Evolutionary conservation across 2,888 invertebrate genomes (phyloP), one percentile per base, ranked within the genome.

Genomic region (Dorcus parallelipipedus): DNA sequence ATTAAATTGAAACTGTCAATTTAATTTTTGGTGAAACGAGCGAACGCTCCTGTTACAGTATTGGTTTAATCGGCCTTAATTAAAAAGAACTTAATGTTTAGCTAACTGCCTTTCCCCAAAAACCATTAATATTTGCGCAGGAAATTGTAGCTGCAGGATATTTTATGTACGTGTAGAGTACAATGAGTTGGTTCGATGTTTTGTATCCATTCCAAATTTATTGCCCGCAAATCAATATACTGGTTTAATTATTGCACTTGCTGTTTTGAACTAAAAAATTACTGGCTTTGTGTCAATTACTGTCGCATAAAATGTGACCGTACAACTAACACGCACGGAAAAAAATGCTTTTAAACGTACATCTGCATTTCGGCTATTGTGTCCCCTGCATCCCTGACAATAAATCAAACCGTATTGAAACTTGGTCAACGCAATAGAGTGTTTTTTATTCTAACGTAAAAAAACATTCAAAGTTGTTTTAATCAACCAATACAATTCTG

Each of bases 41-140:
- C 26, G 26, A 33, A 33, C 26, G 26, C 7, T 33, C 7, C 26
- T 33, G 26, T 33, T 6, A 33, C 26, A 33, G 26, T 33, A 33
- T 33, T 33, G 26, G 26, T 33, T 14, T 49, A 49, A 49, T 49
- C 49, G 38, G n/a, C 26, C 26, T 49, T 49, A 49, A 49, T 49
- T 49, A 49, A 49, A 23, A 49, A 38, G 38, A 33, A 49, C 33
- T 49, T 49, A 49, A 38, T 49, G 33, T 33, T 49, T 38, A 49
- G 33, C 38, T 49, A 49, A 49, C 33, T 26, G 38, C 49, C 33
- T 26, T 14, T 8, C 20, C 23, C 26, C 26, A 33, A 26, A 49
- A 49, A 49, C 14, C 38, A 49, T 38, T 26, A 14, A 33, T n/a
- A 14, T 49, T 26, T 8, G 23, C 3, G 9, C 10, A 23, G 26